phyloP scores from a whole-genome alignment of 2,888 invertebrate genomes.

The Drosophila atroscutellata region DNA sequence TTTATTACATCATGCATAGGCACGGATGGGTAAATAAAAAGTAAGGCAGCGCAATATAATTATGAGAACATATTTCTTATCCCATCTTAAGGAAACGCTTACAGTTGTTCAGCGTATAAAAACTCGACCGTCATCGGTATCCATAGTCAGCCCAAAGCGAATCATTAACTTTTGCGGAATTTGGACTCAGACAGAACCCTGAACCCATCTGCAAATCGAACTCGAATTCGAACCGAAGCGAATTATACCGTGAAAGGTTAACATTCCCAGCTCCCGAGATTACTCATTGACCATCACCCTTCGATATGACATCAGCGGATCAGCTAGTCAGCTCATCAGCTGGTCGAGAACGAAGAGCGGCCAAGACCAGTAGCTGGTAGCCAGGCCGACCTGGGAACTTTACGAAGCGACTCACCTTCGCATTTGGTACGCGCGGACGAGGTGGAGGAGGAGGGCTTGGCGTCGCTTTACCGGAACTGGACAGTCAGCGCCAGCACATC shows the following conservation, averaged over 20 bases:
- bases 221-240: not conserved
- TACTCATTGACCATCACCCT: conserved; percentile 21
- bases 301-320: conserved; percentile 68
- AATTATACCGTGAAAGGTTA: conserved; percentile 8
- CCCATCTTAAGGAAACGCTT: not conserved
- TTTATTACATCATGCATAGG: not conserved
- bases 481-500: conserved; percentile 50
- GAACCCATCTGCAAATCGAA: not conserved
- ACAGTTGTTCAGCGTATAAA: not conserved
- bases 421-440: conserved; percentile 1
- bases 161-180: not conserved
- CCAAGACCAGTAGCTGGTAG: conserved; percentile 70
- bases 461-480: conserved; percentile 62
- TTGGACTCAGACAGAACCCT: not conserved
- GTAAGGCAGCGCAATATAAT: not conserved
- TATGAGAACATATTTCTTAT: not conserved
- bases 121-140: not conserved
- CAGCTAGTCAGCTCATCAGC: conserved; percentile 1
- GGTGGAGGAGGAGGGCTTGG: conserved; percentile 19
- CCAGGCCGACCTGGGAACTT: conserved; percentile 4
- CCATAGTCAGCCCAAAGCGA: not conserved
- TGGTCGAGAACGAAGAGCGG: conserved; percentile 7
- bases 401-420: conserved; percentile 60
- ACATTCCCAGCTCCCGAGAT: conserved; percentile 10
- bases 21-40: not conserved